These are phyloP conservation scores for Aurelia sp. DNA, from an alignment of 30 jellyfish, hydroid and myxozoan species.

Conservation along the genomic window DNA sequence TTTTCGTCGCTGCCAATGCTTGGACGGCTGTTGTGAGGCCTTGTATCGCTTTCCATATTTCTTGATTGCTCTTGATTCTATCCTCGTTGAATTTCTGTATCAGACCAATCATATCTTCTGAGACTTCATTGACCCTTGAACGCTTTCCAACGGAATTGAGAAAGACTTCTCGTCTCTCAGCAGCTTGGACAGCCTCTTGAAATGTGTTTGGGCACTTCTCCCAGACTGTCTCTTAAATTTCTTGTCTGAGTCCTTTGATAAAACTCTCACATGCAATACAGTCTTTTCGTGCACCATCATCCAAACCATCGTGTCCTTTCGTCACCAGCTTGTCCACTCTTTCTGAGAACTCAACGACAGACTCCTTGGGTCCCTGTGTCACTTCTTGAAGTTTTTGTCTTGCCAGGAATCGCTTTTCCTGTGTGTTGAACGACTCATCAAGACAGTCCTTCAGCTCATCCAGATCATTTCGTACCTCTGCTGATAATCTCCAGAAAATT, in stretches of 20 bases:
- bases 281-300: constrained; percentile 33
- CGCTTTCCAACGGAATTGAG: constrained; percentile 48
- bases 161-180: constrained; percentile 38
- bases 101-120: constrained; percentile 40
- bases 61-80: constrained; percentile 37
- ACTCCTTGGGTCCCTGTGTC: constrained; percentile 43
- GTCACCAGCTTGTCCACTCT: constrained; percentile 41
- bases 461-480: constrained; percentile 39
- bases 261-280: constrained; percentile 52
- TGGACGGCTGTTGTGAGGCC: constrained; percentile 59
- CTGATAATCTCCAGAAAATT: constrained; percentile 63
- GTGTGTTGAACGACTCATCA: constrained; percentile 47
- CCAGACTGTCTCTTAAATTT: constrained; percentile 50
- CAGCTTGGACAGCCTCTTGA: constrained; percentile 57
- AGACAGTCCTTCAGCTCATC: constrained; percentile 39
- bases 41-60: constrained; percentile 52
- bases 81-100: constrained; percentile 53
- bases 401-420: constrained; percentile 36
- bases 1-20: constrained; percentile 12
- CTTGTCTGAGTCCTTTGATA: constrained; percentile 59
- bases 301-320: constrained; percentile 70
- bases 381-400: constrained; percentile 61
- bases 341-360: constrained; percentile 57
- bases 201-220: constrained; percentile 62
- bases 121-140: constrained; percentile 23